Evolutionary conservation across 2,888 invertebrate species (phyloP).

Genomic region (Phortica magna): DNA sequence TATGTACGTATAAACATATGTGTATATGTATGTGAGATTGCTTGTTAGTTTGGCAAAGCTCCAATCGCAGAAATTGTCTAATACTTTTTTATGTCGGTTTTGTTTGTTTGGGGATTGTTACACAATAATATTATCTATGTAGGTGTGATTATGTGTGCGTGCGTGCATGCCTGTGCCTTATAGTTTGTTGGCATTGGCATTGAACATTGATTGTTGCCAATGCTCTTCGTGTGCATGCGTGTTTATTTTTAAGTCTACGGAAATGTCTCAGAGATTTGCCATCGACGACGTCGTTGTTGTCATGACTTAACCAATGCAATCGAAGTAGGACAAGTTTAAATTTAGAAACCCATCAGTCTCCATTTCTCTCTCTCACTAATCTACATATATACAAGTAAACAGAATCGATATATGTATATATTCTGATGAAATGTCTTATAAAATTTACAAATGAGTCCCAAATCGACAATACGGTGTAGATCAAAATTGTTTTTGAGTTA

Average conservation of each 20-base stretch:
- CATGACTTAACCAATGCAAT: conserved; percentile 5
- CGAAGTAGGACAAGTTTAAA: conserved; percentile 54
- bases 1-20: not conserved
- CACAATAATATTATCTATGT: not conserved
- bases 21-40: not conserved
- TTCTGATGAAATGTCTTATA: no score
- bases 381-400: no score
- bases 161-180: not conserved
- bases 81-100: conserved; percentile 44
- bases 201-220: conserved; percentile 46
- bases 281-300: conserved; percentile 49
- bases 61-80: conserved; percentile 51
- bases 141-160: not conserved
- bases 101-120: conserved; percentile 22
- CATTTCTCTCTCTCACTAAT: no score
- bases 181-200: conserved; percentile 46
- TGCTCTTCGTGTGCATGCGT: conserved; percentile 39
- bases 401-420: no score
- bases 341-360: conserved; percentile 38
- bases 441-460: no score
- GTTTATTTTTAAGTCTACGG: conserved; percentile 23
- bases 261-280: conserved; percentile 32
- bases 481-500: no score
- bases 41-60: conserved; percentile 46
- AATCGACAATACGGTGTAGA: no score